These are phyloP conservation scores for Cyclophora punctaria DNA, from an alignment of 2,888 invertebrate species.

Conservation along the genomic window DNA sequence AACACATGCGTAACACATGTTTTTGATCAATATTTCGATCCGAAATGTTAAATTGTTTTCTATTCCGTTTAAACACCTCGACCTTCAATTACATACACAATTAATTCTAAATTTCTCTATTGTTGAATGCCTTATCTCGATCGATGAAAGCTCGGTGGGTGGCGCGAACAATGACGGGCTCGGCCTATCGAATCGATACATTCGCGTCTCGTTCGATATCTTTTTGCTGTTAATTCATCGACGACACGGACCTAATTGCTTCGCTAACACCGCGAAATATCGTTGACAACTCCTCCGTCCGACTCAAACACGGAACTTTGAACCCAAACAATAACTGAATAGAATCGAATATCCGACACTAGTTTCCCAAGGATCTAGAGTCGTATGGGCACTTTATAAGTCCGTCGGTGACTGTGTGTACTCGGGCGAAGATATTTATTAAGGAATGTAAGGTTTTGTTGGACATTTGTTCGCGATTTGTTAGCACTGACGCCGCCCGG, in stretches of 20 bases:
- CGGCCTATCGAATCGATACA: slow-evolving; percentile 11
- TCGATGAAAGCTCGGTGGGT: slow-evolving; percentile 15
- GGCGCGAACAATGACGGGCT: slow-evolving; percentile 18
- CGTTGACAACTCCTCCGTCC: slow-evolving; percentile 29
- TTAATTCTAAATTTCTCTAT: slow-evolving; percentile 17
- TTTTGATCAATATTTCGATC: no score
- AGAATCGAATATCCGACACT: background rate
- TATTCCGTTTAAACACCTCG: slow-evolving; percentile 1
- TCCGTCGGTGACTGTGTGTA: slow-evolving; percentile 22
- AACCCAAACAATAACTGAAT: slow-evolving; percentile 6
- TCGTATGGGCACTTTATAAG: slow-evolving; percentile 32
- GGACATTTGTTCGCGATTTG: slow-evolving; percentile 51
- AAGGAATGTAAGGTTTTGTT: slow-evolving; percentile 41
- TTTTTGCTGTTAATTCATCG: slow-evolving; percentile 41
- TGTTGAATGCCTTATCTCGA: slow-evolving; percentile 13
- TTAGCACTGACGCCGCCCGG: slow-evolving; percentile 22
- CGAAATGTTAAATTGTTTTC: no score
- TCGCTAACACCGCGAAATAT: slow-evolving; percentile 43
- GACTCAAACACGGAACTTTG: background rate
- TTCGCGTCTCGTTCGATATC: slow-evolving; percentile 34
- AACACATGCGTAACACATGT: no score
- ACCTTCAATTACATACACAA: slow-evolving; percentile 1
- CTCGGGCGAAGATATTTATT: slow-evolving; percentile 48
- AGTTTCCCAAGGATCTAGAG: no score
- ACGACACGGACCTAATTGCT: slow-evolving; percentile 46